Conservation (phyloP, 2,888 invertebrate species). For the Standfussiana lucernea region DNA sequence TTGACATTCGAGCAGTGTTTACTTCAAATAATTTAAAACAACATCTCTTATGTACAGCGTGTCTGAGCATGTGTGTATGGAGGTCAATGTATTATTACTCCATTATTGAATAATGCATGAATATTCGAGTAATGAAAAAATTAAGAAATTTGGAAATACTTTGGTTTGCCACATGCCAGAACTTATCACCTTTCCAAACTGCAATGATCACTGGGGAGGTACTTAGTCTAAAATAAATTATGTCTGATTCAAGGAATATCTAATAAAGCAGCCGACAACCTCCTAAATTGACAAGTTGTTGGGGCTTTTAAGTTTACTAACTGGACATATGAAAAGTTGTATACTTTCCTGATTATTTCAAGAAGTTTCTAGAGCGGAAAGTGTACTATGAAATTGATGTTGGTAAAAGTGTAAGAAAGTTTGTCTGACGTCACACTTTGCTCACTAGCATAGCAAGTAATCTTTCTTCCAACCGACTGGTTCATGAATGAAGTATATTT, state of each 20-base stretch:
- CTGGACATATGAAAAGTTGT: not conserved
- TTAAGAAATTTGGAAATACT: too few species aligned
- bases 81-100: not conserved
- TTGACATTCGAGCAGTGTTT: not conserved
- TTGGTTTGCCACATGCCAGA: not conserved
- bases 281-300: not conserved
- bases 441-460: slow-evolving; percentile 37
- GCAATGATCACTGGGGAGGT: not conserved
- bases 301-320: not conserved
- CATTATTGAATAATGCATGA: not conserved
- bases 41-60: not conserved
- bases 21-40: not conserved
- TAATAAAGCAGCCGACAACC: not conserved
- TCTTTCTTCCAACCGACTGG: slow-evolving; percentile 49
- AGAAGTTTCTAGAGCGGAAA: slow-evolving; percentile 45
- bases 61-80: not conserved
- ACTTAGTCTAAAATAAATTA: not conserved
- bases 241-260: not conserved
- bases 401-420: slow-evolving; percentile 33
- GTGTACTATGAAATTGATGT: slow-evolving; percentile 31
- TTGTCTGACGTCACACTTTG: slow-evolving; percentile 43
- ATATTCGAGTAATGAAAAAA: not conserved
- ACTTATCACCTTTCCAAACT: not conserved
- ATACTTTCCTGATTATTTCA: slow-evolving; percentile 6
- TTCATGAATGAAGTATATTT: slow-evolving; percentile 40